These are phyloP conservation scores for Platichthys flesus DNA, from an alignment of 2,113 vertebrate species.

Conservation along the genomic window DNA sequence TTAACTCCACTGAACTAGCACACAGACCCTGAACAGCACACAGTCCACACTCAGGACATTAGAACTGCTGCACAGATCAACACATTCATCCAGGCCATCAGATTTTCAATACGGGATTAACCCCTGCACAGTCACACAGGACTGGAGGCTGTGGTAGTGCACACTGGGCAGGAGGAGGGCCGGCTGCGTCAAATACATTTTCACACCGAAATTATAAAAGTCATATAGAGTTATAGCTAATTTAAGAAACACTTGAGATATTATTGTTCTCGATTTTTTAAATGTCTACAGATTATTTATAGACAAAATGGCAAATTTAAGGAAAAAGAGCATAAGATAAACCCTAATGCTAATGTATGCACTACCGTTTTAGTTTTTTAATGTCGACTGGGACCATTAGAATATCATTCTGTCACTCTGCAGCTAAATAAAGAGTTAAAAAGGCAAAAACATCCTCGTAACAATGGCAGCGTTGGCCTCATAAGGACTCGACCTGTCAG, in stretches of 20 bases:
- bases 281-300: not conserved
- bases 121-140: not conserved
- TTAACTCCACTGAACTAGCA: slow-evolving; percentile 36
- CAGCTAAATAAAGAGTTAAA: not conserved
- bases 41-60: slow-evolving; percentile 33
- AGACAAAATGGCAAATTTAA: too few relatives aligned
- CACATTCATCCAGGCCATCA: slow-evolving; percentile 11
- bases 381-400: too few relatives aligned
- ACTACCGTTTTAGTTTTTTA: too few relatives aligned
- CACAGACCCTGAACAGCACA: slow-evolving; percentile 27
- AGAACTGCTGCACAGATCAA: slow-evolving; percentile 27
- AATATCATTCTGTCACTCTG: not conserved
- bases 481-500: not conserved
- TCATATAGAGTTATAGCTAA: not conserved
- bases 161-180: not conserved
- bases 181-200: not conserved
- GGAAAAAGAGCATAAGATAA: too few relatives aligned
- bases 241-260: not conserved
- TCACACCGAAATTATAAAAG: not conserved
- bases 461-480: not conserved
- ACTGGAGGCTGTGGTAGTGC: not conserved
- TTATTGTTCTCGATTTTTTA: not conserved
- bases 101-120: not conserved
- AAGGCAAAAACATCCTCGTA: not conserved
- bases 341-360: too few relatives aligned